Conservation (phyloP, 2,888 invertebrate genomes). For the Liopterus haemorrhoidalis region DNA sequence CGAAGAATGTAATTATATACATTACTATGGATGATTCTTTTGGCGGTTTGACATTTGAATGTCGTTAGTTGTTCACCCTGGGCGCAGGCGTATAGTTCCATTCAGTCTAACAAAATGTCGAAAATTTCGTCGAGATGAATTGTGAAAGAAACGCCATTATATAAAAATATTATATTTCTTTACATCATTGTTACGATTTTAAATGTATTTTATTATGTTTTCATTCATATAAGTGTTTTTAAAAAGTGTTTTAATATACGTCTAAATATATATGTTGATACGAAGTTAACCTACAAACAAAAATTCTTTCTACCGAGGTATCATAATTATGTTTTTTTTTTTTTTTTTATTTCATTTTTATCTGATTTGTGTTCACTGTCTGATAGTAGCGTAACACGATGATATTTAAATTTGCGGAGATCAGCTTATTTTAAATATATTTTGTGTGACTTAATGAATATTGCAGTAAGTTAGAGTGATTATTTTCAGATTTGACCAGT, state of each 20-base stretch:
- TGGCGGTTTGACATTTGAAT: too few relatives aligned
- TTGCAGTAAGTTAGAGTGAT: slow-evolving; percentile 8
- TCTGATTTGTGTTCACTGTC: too few relatives aligned
- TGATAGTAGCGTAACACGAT: too few relatives aligned
- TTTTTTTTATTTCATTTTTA: slow-evolving; percentile 14
- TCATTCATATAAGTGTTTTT: slow-evolving; percentile 18
- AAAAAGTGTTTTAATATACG: slow-evolving; percentile 14
- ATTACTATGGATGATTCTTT: too few relatives aligned
- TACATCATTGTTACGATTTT: slow-evolving; percentile 17
- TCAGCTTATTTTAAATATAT: slow-evolving; percentile 16
- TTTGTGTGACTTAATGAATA: slow-evolving; percentile 10
- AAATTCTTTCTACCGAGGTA: slow-evolving; percentile 20
- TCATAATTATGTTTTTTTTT: slow-evolving; percentile 21
- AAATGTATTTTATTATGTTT: slow-evolving; percentile 22
- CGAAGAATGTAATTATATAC: too few relatives aligned
- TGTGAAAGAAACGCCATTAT: slow-evolving; percentile 23
- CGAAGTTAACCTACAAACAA: slow-evolving; percentile 42
- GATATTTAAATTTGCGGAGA: too few relatives aligned
- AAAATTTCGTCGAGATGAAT: slow-evolving; percentile 8
- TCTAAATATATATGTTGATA: slow-evolving; percentile 19
- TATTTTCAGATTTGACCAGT: slow-evolving; percentile 40
- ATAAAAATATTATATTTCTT: slow-evolving; percentile 19
- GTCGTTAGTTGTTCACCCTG: too few relatives aligned
- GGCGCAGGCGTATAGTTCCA: too few relatives aligned
- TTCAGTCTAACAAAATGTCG: slow-evolving; percentile 22